Base-by-base conservation (phyloP, 2,888 invertebrate genomes). In the Stenotaenia linearis region DNA sequence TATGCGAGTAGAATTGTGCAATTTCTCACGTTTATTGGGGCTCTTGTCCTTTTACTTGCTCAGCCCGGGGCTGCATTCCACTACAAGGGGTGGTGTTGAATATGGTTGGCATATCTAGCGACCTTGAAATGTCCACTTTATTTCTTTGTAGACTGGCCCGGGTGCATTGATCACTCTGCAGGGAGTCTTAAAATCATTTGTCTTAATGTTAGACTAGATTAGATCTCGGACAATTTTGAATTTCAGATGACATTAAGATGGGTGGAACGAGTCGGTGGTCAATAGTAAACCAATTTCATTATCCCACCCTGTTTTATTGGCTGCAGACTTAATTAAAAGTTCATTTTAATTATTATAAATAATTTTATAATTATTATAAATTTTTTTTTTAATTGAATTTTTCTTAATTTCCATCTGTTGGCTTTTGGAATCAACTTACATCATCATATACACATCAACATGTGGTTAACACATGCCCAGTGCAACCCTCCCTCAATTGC, bases 1-100 rank as follows among this genome's bases (percentile, higher is more conserved):
- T 25, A 69, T 28, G 28, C 69, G 69, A 69, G 69, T 9, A 69
- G 28, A 69, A 69, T 69, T 69, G 69, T 28, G 28, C 69, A 69
- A 69, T 69, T 69, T 69, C 69, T 69, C 69, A 69, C 69, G 69
- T 69, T 69, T 69, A 69, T 69, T 69, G 69, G 69, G 69, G 69
- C 69, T n/a, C 69, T 69, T 69, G 69, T 69, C 69, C 69, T 69
- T 50, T 28, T 69, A 69, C 69, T 69, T 69, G 69, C 69, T 69
- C 69, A 69, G 69, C 69, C 69, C n/a, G 25, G 1, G 69, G 69
- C 69, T 69, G 69, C 69, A 69, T 69, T 69, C 69, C 69, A 69
- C 25, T 69, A 12, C 69, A 69, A 45, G 69, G 69, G 69, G 69
- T 69, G 69, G 69, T 69, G 69, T 69, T 69, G 69, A 69, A 69